These are phyloP conservation scores for Psilanteris sp. DNA, from an alignment of 1,140 invertebrate genomes.

Conservation along the genomic window DNA sequence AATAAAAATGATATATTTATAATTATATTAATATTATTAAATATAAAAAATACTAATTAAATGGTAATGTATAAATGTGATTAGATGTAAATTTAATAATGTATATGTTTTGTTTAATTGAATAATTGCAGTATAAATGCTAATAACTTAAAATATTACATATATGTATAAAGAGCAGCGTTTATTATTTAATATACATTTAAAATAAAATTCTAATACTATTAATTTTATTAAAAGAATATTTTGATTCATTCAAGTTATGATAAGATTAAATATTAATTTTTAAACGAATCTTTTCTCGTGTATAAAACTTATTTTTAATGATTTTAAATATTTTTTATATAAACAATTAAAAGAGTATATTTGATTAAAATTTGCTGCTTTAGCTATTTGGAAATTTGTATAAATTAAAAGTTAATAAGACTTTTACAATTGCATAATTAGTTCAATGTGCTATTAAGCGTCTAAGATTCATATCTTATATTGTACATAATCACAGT, in stretches of 20 bases:
- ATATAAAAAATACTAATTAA: slow-evolving; percentile 50
- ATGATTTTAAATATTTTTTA: no score
- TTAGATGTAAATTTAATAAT: slow-evolving; percentile 33
- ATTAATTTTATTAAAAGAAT: slow-evolving; percentile 1
- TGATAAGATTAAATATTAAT: no score
- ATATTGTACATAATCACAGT: slow-evolving; percentile 63
- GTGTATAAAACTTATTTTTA: no score
- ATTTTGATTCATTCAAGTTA: no score
- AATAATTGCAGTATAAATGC: slow-evolving; percentile 20
- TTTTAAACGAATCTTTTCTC: no score
- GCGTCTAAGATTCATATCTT: slow-evolving; percentile 61
- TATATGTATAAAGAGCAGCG: slow-evolving; percentile 10
- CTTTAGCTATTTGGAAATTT: slow-evolving; percentile 7
- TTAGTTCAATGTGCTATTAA: slow-evolving; percentile 59
- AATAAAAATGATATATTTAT: slow-evolving; percentile 48
- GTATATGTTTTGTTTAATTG: slow-evolving; percentile 13
- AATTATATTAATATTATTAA: slow-evolving; percentile 52
- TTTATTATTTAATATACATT: neutral
- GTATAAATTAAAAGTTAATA: slow-evolving; percentile 25
- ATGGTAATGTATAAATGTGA: slow-evolving; percentile 30
- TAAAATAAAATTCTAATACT: neutral
- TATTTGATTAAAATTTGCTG: no score
- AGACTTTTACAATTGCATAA: slow-evolving; percentile 20
- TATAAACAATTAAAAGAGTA: slow-evolving; percentile 13
- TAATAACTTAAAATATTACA: slow-evolving; percentile 16